Evolutionary conservation across 2,888 invertebrate genomes (phyloP).

Genomic region (Trissonchulus latispiculum): DNA sequence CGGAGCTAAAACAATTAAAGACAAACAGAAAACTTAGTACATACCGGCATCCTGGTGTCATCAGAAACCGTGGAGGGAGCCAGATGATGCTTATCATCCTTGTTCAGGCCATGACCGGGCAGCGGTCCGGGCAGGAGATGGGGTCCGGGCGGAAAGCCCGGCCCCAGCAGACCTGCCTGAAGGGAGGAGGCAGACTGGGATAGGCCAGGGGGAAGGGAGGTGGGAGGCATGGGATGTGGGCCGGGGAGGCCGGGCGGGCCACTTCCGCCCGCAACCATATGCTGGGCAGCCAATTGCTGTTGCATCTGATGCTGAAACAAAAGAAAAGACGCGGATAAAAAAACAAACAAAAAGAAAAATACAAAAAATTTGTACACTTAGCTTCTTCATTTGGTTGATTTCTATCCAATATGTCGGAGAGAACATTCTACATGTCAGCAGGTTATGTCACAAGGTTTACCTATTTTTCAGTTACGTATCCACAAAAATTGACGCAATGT

Average conservation of each 20-base stretch:
- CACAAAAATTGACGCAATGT: no score
- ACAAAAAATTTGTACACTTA: no score
- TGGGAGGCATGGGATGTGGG: slow-evolving; percentile 48
- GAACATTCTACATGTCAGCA: no score
- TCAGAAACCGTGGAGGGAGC: slow-evolving; percentile 7
- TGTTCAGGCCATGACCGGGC: slow-evolving; percentile 26
- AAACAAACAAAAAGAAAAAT: no score
- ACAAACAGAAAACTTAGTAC: no score
- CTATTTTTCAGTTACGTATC: no score
- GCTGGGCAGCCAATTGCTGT: slow-evolving; percentile 64
- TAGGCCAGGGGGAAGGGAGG: slow-evolving; percentile 48
- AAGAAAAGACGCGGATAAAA: no score
- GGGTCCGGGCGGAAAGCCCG: slow-evolving; percentile 40
- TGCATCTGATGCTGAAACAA: slow-evolving; percentile 75
- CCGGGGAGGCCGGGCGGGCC: slow-evolving; percentile 45
- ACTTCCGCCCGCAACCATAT: slow-evolving; percentile 42
- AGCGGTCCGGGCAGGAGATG: slow-evolving; percentile 22
- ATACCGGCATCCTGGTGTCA: slow-evolving; percentile 19
- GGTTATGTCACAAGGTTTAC: no score
- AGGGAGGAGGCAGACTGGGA: slow-evolving; percentile 48
- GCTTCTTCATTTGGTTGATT: no score
- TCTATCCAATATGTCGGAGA: no score
- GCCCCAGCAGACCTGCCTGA: background rate
- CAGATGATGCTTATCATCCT: slow-evolving; percentile 27
- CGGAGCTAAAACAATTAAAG: no score